Percentiles rank a stretch among this genome's conserved stretches.
phyloP scores from a whole-genome alignment of 1,140 invertebrate species.

The Xylocopa sonorina region DNA sequence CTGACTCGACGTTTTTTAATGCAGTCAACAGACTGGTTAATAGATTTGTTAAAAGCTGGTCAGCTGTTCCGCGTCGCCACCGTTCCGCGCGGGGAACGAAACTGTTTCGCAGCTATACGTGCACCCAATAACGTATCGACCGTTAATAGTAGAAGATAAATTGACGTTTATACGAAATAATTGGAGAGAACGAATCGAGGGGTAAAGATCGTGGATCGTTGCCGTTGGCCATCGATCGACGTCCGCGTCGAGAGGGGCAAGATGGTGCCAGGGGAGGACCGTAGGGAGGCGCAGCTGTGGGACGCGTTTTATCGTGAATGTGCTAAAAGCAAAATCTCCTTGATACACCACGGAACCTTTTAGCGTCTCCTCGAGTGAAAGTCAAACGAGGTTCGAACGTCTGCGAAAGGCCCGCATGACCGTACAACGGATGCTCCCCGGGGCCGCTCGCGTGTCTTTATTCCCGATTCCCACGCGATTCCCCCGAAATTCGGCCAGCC shows the following conservation, averaged over 20 bases:
- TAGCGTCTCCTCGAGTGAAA: constrained; percentile 80
- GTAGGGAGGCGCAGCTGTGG: constrained; percentile 63
- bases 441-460: constrained; percentile 15
- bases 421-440: constrained; percentile 49
- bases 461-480: constrained; percentile 29
- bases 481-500: constrained; percentile 14
- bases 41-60: too few relatives aligned
- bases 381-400: constrained; percentile 71
- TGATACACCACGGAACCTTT: constrained; percentile 81
- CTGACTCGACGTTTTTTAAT: background rate
- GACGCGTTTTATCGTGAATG: constrained; percentile 80
- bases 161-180: background rate
- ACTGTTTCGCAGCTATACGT: too few relatives aligned
- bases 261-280: constrained; percentile 46
- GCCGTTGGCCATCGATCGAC: constrained; percentile 70
- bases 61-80: background rate
- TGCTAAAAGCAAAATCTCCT: constrained; percentile 82
- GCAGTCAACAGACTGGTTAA: background rate
- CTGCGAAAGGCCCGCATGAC: constrained; percentile 42
- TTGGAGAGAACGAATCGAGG: background rate
- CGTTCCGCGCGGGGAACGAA: too few relatives aligned
- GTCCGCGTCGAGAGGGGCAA: constrained; percentile 67
- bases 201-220: background rate
- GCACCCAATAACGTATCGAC: too few relatives aligned
- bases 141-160: too few relatives aligned